phyloP scores from a whole-genome alignment of 2,113 vertebrate genomes.

The Ploceus nigricollis region DNA sequence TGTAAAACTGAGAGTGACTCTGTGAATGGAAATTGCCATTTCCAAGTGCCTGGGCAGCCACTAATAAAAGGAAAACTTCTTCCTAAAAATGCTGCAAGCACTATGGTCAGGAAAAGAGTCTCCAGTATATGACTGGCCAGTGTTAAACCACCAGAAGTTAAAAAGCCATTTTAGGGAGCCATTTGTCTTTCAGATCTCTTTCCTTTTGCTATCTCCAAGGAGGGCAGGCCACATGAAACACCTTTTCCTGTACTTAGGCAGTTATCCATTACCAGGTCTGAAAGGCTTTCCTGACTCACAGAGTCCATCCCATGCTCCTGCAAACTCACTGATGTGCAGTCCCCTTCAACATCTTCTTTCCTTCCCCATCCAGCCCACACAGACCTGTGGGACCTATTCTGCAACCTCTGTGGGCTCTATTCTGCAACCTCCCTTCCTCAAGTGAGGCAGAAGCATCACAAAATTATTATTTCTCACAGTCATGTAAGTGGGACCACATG shows the following conservation, averaged over 20 bases:
- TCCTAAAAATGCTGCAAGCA: neutral
- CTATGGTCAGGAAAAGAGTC: slow-evolving; percentile 58
- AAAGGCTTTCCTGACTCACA: neutral
- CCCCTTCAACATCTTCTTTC: neutral
- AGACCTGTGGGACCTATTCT: neutral
- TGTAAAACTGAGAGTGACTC: neutral
- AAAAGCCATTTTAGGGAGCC: neutral
- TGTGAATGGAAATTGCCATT: slow-evolving; percentile 45
- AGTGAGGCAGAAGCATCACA: neutral
- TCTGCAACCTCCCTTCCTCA: neutral
- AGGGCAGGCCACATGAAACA: neutral
- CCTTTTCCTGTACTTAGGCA: neutral
- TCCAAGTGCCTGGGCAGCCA: neutral
- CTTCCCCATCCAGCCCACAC: rapidly evolving
- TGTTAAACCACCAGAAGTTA: neutral
- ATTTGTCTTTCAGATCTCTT: neutral
- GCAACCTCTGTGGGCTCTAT: neutral
- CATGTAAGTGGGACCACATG: neutral
- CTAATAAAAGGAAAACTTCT: neutral
- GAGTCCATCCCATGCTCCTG: neutral
- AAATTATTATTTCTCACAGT: neutral
- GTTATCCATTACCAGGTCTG: neutral
- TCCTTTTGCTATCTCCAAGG: neutral
- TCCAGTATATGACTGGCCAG: slow-evolving; percentile 72
- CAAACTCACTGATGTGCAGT: neutral